A percentile compares a stretch with the other conserved stretches of the same genome.
Conservation (phyloP, 2,113 vertebrate species). For the Scopus umbretta region DNA sequence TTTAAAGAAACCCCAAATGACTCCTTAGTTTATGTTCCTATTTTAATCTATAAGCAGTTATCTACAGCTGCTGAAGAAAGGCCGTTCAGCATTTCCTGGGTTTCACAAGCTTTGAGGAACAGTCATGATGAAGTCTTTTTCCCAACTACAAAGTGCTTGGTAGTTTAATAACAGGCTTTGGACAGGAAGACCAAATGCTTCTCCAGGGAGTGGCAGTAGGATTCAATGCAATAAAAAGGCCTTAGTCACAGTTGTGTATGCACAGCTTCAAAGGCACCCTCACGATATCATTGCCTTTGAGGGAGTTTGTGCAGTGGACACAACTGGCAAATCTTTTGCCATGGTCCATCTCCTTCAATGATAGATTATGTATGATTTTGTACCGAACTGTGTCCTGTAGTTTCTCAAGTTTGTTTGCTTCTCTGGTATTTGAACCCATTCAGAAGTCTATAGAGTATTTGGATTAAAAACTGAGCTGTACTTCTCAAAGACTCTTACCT, state of each 20-base stretch:
- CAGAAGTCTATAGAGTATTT: neutral
- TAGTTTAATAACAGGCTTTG: neutral
- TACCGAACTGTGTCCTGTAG: neutral
- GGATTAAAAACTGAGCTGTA: neutral
- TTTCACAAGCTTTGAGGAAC: neutral
- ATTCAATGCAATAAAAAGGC: neutral
- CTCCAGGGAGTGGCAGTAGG: neutral
- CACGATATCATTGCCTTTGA: neutral
- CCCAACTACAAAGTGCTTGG: neutral
- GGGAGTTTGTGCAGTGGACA: neutral
- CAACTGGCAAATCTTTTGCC: neutral
- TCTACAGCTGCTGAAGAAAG: neutral
- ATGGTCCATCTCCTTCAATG: neutral
- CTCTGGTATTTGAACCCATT: neutral
- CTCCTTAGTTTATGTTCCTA: neutral
- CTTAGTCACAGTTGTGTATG: accelerated
- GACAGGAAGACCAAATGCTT: neutral
- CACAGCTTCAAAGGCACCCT: neutral
- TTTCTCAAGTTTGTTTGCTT: neutral
- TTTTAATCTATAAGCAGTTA: neutral
- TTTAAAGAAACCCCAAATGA: constrained; percentile 7
- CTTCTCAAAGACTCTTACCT: neutral
- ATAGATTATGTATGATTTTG: neutral
- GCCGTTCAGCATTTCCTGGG: neutral
- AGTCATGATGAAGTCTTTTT: neutral